These are phyloP conservation scores for Sylvilagus floridanus DNA, from an alignment of 2,797 vertebrate species.

Conservation along the genomic window DNA sequence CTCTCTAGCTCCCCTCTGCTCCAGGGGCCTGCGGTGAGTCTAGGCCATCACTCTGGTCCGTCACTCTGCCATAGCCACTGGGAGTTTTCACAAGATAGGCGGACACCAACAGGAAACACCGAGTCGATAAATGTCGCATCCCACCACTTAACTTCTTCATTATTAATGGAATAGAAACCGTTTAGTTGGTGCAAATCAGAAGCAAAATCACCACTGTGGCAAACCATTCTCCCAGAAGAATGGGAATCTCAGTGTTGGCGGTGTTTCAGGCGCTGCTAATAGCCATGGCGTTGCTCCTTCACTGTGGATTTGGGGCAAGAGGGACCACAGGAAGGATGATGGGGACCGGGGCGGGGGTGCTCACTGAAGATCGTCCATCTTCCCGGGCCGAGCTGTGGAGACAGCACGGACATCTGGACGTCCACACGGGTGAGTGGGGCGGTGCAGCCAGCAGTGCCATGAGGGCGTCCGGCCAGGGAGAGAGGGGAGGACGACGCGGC, in stretches of 20 bases:
- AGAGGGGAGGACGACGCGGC: no score
- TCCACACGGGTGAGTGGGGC: background rate
- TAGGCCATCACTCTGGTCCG: background rate
- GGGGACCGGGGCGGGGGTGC: background rate
- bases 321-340: background rate
- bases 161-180: background rate
- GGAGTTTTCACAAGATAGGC: background rate
- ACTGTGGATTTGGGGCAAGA: background rate
- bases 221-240: background rate
- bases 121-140: background rate
- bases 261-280: background rate
- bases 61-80: background rate
- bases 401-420: background rate
- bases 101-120: accelerated
- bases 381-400: background rate
- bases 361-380: background rate
- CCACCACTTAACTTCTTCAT: background rate
- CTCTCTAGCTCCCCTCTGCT: accelerated
- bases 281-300: background rate
- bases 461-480: no score
- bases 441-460: accelerated
- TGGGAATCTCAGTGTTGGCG: background rate
- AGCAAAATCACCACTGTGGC: background rate
- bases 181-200: background rate
- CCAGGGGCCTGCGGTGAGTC: accelerated